Percentiles rank a stretch among this genome's conserved stretches.
These are phyloP conservation scores for Magallana angulata DNA, from an alignment of 1,140 invertebrate genomes.

Conservation along the genomic window DNA sequence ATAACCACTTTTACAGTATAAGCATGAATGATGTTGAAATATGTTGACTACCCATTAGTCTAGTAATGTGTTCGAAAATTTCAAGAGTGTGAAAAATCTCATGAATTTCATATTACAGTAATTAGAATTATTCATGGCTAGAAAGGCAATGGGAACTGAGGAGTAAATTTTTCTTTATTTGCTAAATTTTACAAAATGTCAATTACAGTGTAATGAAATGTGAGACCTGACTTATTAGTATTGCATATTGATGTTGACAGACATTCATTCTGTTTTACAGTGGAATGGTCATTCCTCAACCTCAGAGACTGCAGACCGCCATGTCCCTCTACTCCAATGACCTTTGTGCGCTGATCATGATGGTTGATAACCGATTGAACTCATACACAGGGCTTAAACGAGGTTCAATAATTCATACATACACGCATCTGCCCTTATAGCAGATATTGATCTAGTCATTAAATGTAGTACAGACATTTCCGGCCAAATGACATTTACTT, in stretches of 20 bases:
- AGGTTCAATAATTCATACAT: conserved; percentile 80
- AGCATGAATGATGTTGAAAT: too few relatives aligned
- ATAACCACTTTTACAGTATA: too few relatives aligned
- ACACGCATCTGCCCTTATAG: neutral
- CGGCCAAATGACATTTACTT: neutral
- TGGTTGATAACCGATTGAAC: conserved; percentile 89
- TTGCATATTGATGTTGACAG: neutral
- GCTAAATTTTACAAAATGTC: too few relatives aligned
- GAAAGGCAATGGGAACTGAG: too few relatives aligned
- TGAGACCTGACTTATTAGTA: neutral
- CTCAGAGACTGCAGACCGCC: conserved; percentile 93
- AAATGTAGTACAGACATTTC: neutral
- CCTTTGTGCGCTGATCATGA: conserved; percentile 91
- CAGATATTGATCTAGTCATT: too few relatives aligned
- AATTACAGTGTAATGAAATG: too few relatives aligned
- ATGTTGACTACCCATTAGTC: too few relatives aligned
- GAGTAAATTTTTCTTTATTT: too few relatives aligned
- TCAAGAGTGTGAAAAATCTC: too few relatives aligned
- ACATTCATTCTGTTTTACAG: conserved; percentile 59
- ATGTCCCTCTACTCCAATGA: conserved; percentile 95
- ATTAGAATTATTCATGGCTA: too few relatives aligned
- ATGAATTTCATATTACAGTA: too few relatives aligned
- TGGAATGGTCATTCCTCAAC: conserved; percentile 75
- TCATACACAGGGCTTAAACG: conserved; percentile 87
- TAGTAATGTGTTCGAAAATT: too few relatives aligned